Conservation (phyloP, 2,888 invertebrate species). For the Lithophane socia region DNA sequence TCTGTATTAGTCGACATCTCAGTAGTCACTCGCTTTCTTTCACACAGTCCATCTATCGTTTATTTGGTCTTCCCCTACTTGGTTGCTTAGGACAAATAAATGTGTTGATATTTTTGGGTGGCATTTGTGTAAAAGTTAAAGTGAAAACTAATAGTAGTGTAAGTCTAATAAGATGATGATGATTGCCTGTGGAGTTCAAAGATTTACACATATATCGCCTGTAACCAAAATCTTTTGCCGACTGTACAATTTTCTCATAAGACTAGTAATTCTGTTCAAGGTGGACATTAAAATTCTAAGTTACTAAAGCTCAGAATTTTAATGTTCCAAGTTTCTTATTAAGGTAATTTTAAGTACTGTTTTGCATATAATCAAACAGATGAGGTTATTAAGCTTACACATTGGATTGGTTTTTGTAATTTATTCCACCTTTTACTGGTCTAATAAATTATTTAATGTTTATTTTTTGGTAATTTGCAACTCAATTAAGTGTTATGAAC, state of each 20-base stretch:
- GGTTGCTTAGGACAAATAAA: neutral
- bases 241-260: slow-evolving; percentile 17
- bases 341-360: slow-evolving; percentile 10
- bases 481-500: neutral
- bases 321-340: slow-evolving; percentile 16
- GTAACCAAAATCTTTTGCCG: neutral
- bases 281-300: slow-evolving; percentile 36
- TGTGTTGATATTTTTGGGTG: neutral
- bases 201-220: neutral
- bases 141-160: no score
- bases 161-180: neutral
- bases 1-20: neutral
- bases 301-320: slow-evolving; percentile 9
- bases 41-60: neutral
- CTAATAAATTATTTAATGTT: no score
- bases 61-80: neutral
- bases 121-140: neutral
- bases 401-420: slow-evolving; percentile 14
- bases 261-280: slow-evolving; percentile 30
- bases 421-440: neutral
- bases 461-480: neutral
- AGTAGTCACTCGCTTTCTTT: neutral
- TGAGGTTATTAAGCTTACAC: neutral
- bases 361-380: slow-evolving; percentile 8
- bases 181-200: neutral